Percentiles rank a stretch among this genome's conserved stretches.
phyloP scores from a whole-genome alignment of 2,888 invertebrate genomes.

The Luperina testacea region DNA sequence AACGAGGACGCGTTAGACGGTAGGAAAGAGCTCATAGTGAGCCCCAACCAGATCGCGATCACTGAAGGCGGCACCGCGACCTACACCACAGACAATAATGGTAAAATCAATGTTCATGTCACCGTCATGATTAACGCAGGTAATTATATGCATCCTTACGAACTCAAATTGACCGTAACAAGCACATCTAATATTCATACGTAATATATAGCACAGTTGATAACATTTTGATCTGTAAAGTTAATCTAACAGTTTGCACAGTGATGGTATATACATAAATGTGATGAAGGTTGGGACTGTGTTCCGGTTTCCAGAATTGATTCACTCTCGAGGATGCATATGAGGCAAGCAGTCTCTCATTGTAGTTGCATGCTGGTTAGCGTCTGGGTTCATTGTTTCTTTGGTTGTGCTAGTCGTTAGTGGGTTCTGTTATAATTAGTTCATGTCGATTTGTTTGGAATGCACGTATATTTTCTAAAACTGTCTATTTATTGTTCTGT shows the following conservation, averaged over 20 bases:
- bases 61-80: slow-evolving; percentile 88
- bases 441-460: slow-evolving; percentile 60
- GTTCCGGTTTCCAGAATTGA: slow-evolving; percentile 77
- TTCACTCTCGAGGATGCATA: slow-evolving; percentile 88
- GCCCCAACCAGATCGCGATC: slow-evolving; percentile 87
- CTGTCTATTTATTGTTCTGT: slow-evolving; percentile 58
- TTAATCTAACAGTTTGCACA: slow-evolving; percentile 87
- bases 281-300: slow-evolving; percentile 78
- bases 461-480: slow-evolving; percentile 59
- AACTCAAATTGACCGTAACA: slow-evolving; percentile 76
- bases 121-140: slow-evolving; percentile 95
- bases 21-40: slow-evolving; percentile 88
- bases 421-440: slow-evolving; percentile 47
- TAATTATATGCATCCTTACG: slow-evolving; percentile 90
- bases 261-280: slow-evolving; percentile 82
- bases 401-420: slow-evolving; percentile 52
- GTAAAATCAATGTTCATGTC: slow-evolving; percentile 96
- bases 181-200: slow-evolving; percentile 75
- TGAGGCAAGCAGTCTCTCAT: slow-evolving; percentile 87
- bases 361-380: slow-evolving; percentile 77
- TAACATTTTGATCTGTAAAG: slow-evolving; percentile 76
- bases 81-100: slow-evolving; percentile 94
- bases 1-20: slow-evolving; percentile 91
- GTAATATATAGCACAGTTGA: slow-evolving; percentile 74
- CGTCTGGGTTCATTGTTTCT: slow-evolving; percentile 61